Base-by-base conservation (phyloP, 2,797 vertebrate species). In the Myotis planiceps region DNA sequence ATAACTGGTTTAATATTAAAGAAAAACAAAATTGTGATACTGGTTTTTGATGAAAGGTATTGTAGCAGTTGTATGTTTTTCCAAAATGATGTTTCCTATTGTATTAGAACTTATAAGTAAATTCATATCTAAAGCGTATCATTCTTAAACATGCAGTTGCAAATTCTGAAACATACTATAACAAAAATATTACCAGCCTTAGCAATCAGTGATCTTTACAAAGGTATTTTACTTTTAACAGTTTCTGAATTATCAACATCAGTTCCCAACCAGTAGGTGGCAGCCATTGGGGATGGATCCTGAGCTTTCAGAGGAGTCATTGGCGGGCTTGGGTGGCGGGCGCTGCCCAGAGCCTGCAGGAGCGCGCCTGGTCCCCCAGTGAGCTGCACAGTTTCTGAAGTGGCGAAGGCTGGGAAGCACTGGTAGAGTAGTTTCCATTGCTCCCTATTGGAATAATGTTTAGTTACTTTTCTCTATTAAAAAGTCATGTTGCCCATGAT, bases 1-100 rank as follows among this genome's bases (percentile, higher is more conserved):
- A 34, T 82, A 76, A 82, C 29, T 90, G 60, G 29, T 75, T 76
- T 84, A 86, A 95, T 91, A 94, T 96, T 90, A 88, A 96, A 94
- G 92, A 82, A 88, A 96, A 95, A 80, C 51, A 55, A 85, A 92
- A 71, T 42, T 95, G 66, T 95, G 84, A 85, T 58, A 65, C 0
- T 93, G 92, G 29, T 45, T 93, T 94, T 86, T 90, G 65, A 87
- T 60, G 45, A 96, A 84, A 95, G 72, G 16, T 84, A 80, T 75
- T 83, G 3, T 85, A 94, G 23, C 16, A 76, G 45, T 37, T 86
- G 21, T 96, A 10, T 82, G 58, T 88, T 95, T 93, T 91, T 53
- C 55, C 71, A 68, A 76, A 90, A 69, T 78, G 86, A 71, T 68
- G 86, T 94, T 69, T 85, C 94, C 42, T 71, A 5, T 83, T 60